Conservation (phyloP, 2,113 vertebrate species). For the Nycticorax nycticorax region DNA sequence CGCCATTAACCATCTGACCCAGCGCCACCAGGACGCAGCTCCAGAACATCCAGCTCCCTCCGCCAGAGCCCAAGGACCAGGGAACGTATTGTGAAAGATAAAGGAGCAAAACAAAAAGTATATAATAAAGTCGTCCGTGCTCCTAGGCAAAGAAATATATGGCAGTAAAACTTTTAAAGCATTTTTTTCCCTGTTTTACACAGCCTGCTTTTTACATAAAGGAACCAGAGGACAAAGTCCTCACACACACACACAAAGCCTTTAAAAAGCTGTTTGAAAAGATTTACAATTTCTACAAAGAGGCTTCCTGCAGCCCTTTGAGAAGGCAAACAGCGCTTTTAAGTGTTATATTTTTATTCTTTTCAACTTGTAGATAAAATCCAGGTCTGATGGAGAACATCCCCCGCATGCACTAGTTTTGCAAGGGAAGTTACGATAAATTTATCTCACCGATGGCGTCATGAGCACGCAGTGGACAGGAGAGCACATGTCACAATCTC, state of each 20-base stretch:
- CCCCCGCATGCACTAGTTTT: background rate
- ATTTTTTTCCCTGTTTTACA: constrained; percentile 22
- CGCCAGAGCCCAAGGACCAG: background rate
- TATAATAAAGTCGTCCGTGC: background rate
- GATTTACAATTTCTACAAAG: constrained; percentile 62
- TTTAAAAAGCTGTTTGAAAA: constrained; percentile 67
- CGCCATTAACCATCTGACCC: constrained; percentile 64
- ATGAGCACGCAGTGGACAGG: background rate
- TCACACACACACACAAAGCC: background rate
- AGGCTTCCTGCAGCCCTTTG: constrained; percentile 60
- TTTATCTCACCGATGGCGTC: background rate
- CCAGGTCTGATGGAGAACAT: background rate
- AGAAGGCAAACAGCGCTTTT: constrained; percentile 61
- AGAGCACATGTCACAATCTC: background rate
- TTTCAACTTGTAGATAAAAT: constrained; percentile 48
- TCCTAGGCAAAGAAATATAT: background rate
- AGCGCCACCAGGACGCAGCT: constrained; percentile 35
- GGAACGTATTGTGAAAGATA: background rate
- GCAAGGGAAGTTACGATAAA: background rate
- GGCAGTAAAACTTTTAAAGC: constrained; percentile 2
- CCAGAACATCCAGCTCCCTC: background rate
- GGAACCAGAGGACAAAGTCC: constrained; percentile 49
- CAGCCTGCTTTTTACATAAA: constrained; percentile 39
- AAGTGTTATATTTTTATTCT: constrained; percentile 53
- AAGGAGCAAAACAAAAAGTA: constrained; percentile 16